These are phyloP conservation scores for Eulacestoma nigropectus DNA, from an alignment of 2,113 vertebrate species.

Conservation along the genomic window DNA sequence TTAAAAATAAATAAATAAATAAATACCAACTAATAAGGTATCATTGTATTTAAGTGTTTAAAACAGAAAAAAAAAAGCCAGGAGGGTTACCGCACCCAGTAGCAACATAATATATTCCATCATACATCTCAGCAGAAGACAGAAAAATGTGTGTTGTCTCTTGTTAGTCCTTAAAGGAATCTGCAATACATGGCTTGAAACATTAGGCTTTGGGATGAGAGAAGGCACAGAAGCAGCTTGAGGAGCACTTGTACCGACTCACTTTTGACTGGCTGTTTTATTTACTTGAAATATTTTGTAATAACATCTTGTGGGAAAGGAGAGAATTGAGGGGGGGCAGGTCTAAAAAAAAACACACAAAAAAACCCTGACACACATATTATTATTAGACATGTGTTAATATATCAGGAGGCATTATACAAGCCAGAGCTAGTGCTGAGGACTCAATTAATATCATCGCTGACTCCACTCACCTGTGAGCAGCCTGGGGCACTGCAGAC, in stretches of 20 bases:
- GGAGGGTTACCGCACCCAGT: not conserved
- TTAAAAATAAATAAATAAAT: not conserved
- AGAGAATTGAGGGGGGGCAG: not conserved
- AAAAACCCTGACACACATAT: not conserved
- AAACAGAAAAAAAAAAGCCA: not conserved
- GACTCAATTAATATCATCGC: constrained; percentile 54
- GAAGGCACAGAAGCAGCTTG: not conserved
- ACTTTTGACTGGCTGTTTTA: not conserved
- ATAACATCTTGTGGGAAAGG: not conserved
- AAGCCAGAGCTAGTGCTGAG: constrained; percentile 35
- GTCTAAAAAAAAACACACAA: not conserved
- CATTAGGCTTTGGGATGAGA: not conserved
- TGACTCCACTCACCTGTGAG: constrained; percentile 91
- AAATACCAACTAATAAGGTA: not conserved
- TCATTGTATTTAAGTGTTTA: not conserved
- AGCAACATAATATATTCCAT: not conserved
- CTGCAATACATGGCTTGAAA: not conserved
- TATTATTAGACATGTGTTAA: not conserved
- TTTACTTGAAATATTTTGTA: not conserved
- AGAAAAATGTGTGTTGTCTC: not conserved
- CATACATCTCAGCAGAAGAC: not conserved
- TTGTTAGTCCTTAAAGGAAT: not conserved
- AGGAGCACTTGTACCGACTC: not conserved
- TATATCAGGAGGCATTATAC: constrained; percentile 1
- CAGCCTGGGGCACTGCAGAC: constrained; percentile 97